Base-by-base conservation (phyloP, 2,888 invertebrate species). In the Lissocephala sabroskyi region DNA sequence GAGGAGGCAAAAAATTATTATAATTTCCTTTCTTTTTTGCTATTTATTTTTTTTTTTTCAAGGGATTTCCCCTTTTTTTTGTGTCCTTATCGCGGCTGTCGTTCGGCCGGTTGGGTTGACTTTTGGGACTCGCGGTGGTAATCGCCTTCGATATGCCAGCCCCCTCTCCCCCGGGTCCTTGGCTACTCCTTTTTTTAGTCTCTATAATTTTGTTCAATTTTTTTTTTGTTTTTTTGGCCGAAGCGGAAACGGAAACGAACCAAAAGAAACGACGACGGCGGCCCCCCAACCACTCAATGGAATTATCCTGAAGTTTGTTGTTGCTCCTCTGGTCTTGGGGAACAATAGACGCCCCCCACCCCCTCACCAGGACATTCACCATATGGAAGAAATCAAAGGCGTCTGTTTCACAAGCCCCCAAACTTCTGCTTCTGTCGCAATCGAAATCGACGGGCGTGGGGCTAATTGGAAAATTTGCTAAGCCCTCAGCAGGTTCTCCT, bases 211-310 rank as follows among this genome's bases (percentile, higher is more conserved):
- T 32, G 46, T 18, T 51, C 45, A 58, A 52, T 57, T n/a, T n/a
- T n/a, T n/a, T n/a, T n/a, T n/a, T n/a, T n/a, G n/a, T n/a, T n/a
- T n/a, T n/a, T n/a, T 68, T 50, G 73, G 65, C 68, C 74, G 68
- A 68, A 68, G 68, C 68, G 68, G 68, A 68, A 68, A 73, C 73
- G 65, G 16, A 35, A 33, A 33, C 74, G 74, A 73, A 70, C 65
- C 65, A 35, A 7, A 23, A 23, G 23, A 23, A 23, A 23, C 3
- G 7, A 23, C n/a, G n/a, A n/a, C n/a, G n/a, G n/a, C n/a, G n/a
- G n/a, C n/a, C 36, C 51, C 16, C 5, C 45, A n/a, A 13, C 14
- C 32, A 11, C 19, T 16, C 13, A n/a, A 1, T n/a, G n/a, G n/a
- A n/a, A n/a, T n/a, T n/a, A n/a, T n/a, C n/a, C n/a, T n/a, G n/a